Conservation (phyloP, 2,888 invertebrate genomes). For the Baronia brevicornis region DNA sequence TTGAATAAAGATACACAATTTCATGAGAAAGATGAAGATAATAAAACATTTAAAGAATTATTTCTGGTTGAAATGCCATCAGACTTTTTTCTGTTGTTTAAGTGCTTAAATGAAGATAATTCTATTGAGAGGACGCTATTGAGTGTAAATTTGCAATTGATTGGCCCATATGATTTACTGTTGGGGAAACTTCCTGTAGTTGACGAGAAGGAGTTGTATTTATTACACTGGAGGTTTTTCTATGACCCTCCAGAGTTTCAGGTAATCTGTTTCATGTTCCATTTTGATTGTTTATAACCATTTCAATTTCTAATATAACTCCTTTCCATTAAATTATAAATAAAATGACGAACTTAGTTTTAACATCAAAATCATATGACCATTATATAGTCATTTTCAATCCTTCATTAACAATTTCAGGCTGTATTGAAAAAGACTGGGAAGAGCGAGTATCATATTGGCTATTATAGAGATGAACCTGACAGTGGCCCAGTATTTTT, state of each 20-base stretch:
- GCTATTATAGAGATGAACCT: conserved; percentile 92
- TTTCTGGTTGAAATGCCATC: conserved; percentile 91
- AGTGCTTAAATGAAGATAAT: conserved; percentile 78
- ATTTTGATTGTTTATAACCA: conserved; percentile 5
- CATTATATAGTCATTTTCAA: background rate
- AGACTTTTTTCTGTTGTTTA: conserved; percentile 92
- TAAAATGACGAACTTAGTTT: conserved; percentile 4
- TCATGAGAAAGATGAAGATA: conserved; percentile 60
- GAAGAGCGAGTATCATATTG: conserved; percentile 86
- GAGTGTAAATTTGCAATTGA: conserved; percentile 80
- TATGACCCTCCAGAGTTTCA: conserved; percentile 97
- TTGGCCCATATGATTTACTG: conserved; percentile 92
- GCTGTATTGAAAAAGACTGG: conserved; percentile 83
- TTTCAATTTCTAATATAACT: too few relatives aligned
- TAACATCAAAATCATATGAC: background rate
- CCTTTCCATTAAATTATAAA: conserved; percentile 5
- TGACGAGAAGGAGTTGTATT: conserved; percentile 77
- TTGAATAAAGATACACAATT: conserved; percentile 41
- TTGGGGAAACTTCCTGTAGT: conserved; percentile 76
- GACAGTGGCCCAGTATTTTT: conserved; percentile 83
- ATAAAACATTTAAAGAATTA: conserved; percentile 79
- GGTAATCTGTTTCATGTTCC: conserved; percentile 44
- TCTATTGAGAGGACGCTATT: conserved; percentile 78
- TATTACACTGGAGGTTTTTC: conserved; percentile 92
- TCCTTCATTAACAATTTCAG: conserved; percentile 42